Evolutionary conservation across 2,888 invertebrate species (phyloP).

Genomic region (Pedicia rivosa): DNA sequence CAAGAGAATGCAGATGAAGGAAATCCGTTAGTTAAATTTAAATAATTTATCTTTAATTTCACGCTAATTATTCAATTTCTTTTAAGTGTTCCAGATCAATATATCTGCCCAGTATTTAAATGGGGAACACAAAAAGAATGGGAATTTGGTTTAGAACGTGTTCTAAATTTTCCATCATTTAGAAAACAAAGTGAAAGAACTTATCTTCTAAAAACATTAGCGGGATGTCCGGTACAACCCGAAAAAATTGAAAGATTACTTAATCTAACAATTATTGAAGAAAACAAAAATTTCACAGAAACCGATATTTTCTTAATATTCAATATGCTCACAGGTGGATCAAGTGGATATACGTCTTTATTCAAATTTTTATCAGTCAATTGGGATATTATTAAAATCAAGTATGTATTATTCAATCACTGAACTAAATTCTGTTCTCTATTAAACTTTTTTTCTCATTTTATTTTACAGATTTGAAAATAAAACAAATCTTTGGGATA

Average conservation of each 20-base stretch:
- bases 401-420: conserved; percentile 30
- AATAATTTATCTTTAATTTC: conserved; percentile 2
- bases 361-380: conserved; percentile 55
- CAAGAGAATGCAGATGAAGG: conserved; percentile 57
- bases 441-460: not conserved
- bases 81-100: conserved; percentile 52
- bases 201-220: conserved; percentile 58
- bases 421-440: conserved; percentile 4
- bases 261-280: conserved; percentile 51
- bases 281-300: conserved; percentile 57
- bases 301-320: conserved; percentile 59
- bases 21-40: conserved; percentile 50
- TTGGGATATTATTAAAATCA: conserved; percentile 49
- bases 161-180: conserved; percentile 54
- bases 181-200: conserved; percentile 60
- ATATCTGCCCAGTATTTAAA: conserved; percentile 66
- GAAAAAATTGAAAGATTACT: conserved; percentile 49
- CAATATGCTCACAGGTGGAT: conserved; percentile 53
- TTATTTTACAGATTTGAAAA: conserved; percentile 39
- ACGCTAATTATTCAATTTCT: conserved; percentile 1
- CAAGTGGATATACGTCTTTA: conserved; percentile 53
- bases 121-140: conserved; percentile 68
- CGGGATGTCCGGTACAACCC: conserved; percentile 59
- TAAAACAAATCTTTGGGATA: conserved; percentile 61
- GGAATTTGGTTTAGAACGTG: conserved; percentile 64